Conservation (phyloP, 2,113 vertebrate species). For the Pelmatolapia mariae region DNA sequence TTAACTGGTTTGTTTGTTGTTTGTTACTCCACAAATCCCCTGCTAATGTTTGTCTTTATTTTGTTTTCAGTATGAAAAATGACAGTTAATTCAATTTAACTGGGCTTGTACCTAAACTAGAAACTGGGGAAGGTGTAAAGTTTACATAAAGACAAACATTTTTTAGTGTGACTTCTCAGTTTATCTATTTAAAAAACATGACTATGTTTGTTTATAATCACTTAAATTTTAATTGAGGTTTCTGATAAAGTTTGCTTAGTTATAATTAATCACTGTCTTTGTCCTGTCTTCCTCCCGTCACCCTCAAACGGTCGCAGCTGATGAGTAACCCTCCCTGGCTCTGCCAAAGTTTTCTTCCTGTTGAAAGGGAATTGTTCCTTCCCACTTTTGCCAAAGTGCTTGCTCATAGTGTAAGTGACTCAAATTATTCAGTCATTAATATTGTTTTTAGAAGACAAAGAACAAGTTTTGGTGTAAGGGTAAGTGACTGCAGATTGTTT, state of each 20-base stretch:
- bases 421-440: fast-evolving
- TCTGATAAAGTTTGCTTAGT: not conserved
- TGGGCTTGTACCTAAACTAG: not conserved
- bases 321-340: not conserved
- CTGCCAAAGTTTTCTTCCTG: not conserved
- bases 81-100: not conserved
- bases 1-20: not conserved
- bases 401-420: not conserved
- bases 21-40: not conserved
- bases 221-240: not conserved
- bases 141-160: not conserved
- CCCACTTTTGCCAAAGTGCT: not conserved
- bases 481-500: not conserved
- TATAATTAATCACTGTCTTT: not conserved
- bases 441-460: not conserved
- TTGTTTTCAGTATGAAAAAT: not conserved
- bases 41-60: not conserved
- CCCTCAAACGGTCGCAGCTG: not conserved
- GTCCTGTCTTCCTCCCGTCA: not conserved
- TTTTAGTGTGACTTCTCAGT: not conserved
- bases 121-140: not conserved
- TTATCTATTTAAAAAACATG: not conserved
- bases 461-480: not conserved
- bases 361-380: not conserved
- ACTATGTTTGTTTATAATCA: not conserved